Base-by-base conservation (phyloP, 2,888 invertebrate species). In the Ommatoiulus sabulosus region DNA sequence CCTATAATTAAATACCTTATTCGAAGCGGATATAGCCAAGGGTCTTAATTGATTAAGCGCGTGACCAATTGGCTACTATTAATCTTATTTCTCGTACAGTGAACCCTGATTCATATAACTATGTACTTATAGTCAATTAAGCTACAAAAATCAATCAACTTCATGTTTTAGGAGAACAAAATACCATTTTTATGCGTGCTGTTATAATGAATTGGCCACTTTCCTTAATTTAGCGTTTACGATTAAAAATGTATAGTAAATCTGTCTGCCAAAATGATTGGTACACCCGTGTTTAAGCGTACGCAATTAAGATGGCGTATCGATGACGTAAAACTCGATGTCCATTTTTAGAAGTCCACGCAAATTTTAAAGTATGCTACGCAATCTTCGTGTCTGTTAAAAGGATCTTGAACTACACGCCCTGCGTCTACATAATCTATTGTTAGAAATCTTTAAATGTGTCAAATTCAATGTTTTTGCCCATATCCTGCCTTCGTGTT, bases 401-500 rank as follows among this genome's bases (percentile, higher is more conserved):
- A 72, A 72, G 72, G 72, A 12, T 72, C 72, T 72, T 72, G 72
- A 72, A 72, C 72, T 24, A 24, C 52, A 52, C 52, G 52, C 52
- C 52, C 52, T 52, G 52, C 15, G 52, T 24, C 24, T 24, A 72
- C 10, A 15, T 20, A 24, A 24, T 72, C 7, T 72, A 8, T 24
- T 10, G 72, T n/a, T 8, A 24, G 72, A 72, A 72, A 72, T 72
- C 72, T 72, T 72, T 3, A 72, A 24, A 72, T 72, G 72, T 72
- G 72, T 72, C 72, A 72, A 24, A 72, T 72, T 72, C 24, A 72
- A n/a, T 72, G 72, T 72, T 72, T 72, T 72, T n/a, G 35, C 24
- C 72, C 72, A 72, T 72, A 72, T 72, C 72, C 72, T 35, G 20
- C 72, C 72, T 72, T 72, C 72, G 52, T 72, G 72, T 72, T 72